Percentiles rank a stretch among this genome's conserved stretches.
These are phyloP conservation scores for Halcyon senegalensis DNA, from an alignment of 2,113 vertebrate genomes.

Conservation along the genomic window DNA sequence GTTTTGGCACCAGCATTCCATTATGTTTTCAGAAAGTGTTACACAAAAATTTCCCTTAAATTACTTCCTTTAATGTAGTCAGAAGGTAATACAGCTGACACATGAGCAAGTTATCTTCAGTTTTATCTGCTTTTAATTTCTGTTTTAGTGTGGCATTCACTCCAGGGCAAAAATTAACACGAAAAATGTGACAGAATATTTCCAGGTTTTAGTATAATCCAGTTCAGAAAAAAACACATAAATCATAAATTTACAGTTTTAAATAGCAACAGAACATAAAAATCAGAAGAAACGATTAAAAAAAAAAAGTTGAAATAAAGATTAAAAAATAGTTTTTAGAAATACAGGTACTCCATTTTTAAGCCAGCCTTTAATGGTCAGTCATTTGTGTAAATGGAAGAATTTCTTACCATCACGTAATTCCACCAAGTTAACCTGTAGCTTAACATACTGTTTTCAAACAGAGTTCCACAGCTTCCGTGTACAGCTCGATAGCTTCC, in stretches of 20 bases:
- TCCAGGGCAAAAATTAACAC: not conserved
- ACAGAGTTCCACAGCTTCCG: constrained; percentile 96
- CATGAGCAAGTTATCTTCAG: not conserved
- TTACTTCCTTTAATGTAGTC: not conserved
- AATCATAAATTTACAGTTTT: not conserved
- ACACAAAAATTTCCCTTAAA: not conserved
- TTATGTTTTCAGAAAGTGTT: not conserved
- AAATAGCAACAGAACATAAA: not conserved
- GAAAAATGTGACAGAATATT: not conserved
- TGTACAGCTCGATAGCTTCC: constrained; percentile 94
- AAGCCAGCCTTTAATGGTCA: constrained; percentile 39
- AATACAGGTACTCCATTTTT: constrained; percentile 61
- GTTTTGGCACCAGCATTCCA: not conserved
- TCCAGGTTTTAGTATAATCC: not conserved
- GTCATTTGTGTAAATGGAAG: constrained; percentile 50
- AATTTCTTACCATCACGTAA: constrained; percentile 72
- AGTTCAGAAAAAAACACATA: not conserved
- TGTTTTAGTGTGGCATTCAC: not conserved
- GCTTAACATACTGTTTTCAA: constrained; percentile 88
- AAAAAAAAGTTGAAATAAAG: not conserved
- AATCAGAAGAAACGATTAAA: not conserved
- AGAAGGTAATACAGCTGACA: not conserved
- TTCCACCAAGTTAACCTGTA: constrained; percentile 68
- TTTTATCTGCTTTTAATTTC: not conserved
- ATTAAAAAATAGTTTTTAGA: not conserved